Conservation (phyloP, 2,888 invertebrate genomes). For the Masnerella sp. region DNA sequence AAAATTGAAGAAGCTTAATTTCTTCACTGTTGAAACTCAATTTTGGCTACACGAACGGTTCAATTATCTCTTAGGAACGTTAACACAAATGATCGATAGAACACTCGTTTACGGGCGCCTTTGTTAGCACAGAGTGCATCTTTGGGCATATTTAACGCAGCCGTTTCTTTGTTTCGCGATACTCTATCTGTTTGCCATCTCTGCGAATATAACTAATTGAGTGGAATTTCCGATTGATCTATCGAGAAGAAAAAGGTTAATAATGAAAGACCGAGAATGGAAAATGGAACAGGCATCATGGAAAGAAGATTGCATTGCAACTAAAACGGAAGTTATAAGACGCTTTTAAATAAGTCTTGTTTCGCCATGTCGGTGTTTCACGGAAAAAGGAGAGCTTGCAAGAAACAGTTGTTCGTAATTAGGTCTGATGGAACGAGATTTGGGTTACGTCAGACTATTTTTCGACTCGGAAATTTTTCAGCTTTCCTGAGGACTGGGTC, state of each 20-base stretch:
- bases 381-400: slow-evolving; percentile 2
- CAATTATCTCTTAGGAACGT: background rate
- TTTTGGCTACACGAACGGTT: too few relatives aligned
- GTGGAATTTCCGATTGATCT: slow-evolving; percentile 22
- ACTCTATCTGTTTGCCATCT: slow-evolving; percentile 2
- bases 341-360: slow-evolving; percentile 28
- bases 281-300: slow-evolving; percentile 14
- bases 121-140: background rate
- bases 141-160: slow-evolving; percentile 15
- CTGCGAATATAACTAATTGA: slow-evolving; percentile 27
- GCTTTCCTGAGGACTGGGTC: background rate
- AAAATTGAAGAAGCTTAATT: too few relatives aligned
- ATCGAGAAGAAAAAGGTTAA: slow-evolving; percentile 21
- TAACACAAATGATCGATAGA: slow-evolving; percentile 8
- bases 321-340: slow-evolving; percentile 25
- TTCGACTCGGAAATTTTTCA: background rate
- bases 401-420: slow-evolving; percentile 7
- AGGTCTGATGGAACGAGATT: slow-evolving; percentile 4
- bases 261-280: slow-evolving; percentile 10
- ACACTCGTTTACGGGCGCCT: background rate
- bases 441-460: background rate
- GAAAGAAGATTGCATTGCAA: slow-evolving; percentile 21
- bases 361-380: slow-evolving; percentile 8
- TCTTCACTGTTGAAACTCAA: too few relatives aligned
- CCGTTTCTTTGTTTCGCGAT: slow-evolving; percentile 19